Base-by-base conservation (phyloP, 2,797 vertebrate genomes). In the Harpagifer antarcticus region DNA sequence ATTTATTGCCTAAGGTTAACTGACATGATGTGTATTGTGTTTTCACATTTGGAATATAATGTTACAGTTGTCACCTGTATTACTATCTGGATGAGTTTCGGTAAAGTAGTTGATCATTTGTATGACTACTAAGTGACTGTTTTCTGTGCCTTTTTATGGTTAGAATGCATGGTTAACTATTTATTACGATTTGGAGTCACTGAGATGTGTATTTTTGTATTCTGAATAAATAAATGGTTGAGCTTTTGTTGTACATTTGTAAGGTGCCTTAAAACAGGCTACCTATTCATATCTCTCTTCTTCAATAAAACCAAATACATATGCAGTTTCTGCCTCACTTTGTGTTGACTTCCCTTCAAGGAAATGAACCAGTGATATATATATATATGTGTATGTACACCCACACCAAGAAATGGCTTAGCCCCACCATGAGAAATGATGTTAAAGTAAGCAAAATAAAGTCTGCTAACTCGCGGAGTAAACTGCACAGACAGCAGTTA, bases 171-270 rank as follows among this genome's bases (percentile, higher is more conserved):
- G 96, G 95, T 95, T 94, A 95, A 93, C 94, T 99, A 98, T 99
- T 99, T 99, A 99, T 97, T 97, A 97, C 95, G 91, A 97, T 97
- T 97, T 95, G 95, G 95, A 97, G 96, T 97, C 97, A 97, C 97
- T 95, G 95, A 97, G 95, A 97, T 96, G 96, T 98, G 97, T 99
- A 98, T 99, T 99, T 99, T 99, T 99, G 97, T 98, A 98, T 97
- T 96, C 95, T 94, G 95, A 96, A 95, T 94, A 94, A 96, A 96
- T 96, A 93, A 95, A 96, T 94, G 95, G 95, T 95, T 96, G 93
- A 93, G 95, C 95, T 96, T 91, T 95, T 96, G 93, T 96, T 97
- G 96, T 97, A 96, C 91, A 95, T 95, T 95, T 95, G 93, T 88
- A 83, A 95, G 94, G 94, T 95, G 94, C 96, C 95, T 95, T 94